Conservation (phyloP, 2,113 vertebrate species). For the Charadrius vociferus region DNA sequence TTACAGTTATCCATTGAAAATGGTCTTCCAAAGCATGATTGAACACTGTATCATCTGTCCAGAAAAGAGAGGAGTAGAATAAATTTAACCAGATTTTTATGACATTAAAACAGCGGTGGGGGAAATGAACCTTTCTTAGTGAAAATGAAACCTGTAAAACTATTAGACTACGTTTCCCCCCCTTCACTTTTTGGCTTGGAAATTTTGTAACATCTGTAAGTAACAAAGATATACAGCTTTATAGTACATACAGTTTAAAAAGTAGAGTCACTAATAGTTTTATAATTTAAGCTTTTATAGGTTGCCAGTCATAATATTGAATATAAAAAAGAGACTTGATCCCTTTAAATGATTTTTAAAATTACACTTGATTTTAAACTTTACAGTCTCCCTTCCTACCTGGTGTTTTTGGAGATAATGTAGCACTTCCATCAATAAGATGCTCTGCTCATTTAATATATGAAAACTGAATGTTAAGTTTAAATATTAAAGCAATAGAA, state of each 20-base stretch:
- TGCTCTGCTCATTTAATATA: conserved; percentile 32
- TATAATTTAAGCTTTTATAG: conserved; percentile 62
- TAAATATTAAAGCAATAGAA: conserved; percentile 46
- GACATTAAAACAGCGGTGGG: neutral
- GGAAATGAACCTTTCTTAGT: neutral
- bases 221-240: conserved; percentile 54
- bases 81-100: conserved; percentile 14
- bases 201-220: conserved; percentile 62
- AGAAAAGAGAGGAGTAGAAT: neutral
- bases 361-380: conserved; percentile 3
- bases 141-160: neutral
- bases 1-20: conserved; percentile 27
- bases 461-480: conserved; percentile 37
- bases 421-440: conserved; percentile 47
- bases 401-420: neutral
- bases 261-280: conserved; percentile 50
- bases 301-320: neutral
- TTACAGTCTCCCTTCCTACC: neutral
- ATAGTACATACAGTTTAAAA: conserved; percentile 47
- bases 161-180: neutral
- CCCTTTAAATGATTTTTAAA: conserved; percentile 22
- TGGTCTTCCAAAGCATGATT: conserved; percentile 54
- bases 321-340: neutral
- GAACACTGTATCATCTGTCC: neutral
- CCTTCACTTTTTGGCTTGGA: conserved; percentile 12